Conservation (phyloP, 2,888 invertebrate genomes). For the Byasa hedistus region DNA sequence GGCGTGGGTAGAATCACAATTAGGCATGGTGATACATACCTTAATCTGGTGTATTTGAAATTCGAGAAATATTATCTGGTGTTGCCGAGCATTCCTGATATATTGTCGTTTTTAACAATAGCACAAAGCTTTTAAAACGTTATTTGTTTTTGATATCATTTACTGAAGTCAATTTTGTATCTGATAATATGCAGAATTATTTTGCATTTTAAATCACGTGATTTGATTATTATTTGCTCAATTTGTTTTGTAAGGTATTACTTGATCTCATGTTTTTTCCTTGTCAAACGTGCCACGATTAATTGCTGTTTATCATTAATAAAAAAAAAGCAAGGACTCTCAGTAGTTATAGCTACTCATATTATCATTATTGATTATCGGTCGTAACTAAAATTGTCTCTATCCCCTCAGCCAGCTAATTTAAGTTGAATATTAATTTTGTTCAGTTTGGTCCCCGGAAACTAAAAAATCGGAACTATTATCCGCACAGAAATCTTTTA, state of each 20-base stretch:
- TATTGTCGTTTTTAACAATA: slow-evolving; percentile 27
- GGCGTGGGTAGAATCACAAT: slow-evolving; percentile 66
- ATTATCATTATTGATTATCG: background rate
- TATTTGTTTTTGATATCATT: slow-evolving; percentile 1
- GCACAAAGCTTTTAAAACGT: slow-evolving; percentile 21
- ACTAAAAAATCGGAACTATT: too few species aligned
- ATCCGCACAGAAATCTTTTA: too few species aligned
- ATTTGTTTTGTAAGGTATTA: too few species aligned
- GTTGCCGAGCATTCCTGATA: slow-evolving; percentile 25
- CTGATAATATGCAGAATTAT: background rate
- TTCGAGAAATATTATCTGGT: slow-evolving; percentile 41
- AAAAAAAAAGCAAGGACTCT: background rate
- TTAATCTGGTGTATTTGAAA: slow-evolving; percentile 51
- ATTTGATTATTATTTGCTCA: too few species aligned
- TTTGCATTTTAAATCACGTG: background rate
- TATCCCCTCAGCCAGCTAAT: background rate
- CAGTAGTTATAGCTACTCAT: background rate
- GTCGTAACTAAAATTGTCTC: background rate
- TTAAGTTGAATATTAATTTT: background rate
- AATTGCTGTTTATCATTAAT: background rate
- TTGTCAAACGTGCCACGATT: background rate
- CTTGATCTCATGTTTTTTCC: background rate
- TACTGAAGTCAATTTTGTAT: background rate
- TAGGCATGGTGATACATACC: slow-evolving; percentile 48
- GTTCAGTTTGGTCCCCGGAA: background rate